Evolutionary conservation across 2,888 invertebrate species (phyloP), one percentile per base, ranked within the genome.

Genomic region (Periphyllus acericola): DNA sequence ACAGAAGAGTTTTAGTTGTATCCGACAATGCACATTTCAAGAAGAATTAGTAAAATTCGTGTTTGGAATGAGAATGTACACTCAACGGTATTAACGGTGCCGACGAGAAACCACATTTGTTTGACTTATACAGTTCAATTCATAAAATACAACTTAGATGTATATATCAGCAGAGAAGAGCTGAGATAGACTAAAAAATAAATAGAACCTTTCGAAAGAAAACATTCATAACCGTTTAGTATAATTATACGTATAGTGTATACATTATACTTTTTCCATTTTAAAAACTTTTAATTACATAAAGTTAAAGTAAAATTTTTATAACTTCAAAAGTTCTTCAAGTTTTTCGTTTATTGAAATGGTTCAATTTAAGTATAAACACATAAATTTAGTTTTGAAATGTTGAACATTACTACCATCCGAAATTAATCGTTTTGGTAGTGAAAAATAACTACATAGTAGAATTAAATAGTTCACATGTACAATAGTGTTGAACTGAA

Each of bases 241-340:
- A n/a, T n/a, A n/a, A n/a, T n/a, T n/a, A n/a, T n/a, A n/a, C n/a
- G 55, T 19, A 19, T 60, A 60, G n/a, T 68, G 29, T 78, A 52
- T 14, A 52, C 9, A 52, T 52, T 32, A 78, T 46, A 6, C 55
- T 79, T 79, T 60, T n/a, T 17, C n/a, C 14, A 19, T 80, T 79
- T 80, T n/a, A 1, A 66, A 36, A 66, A 80, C 36, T 80, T 80
- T 80, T 80, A 80, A 66, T 80, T 80, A 25, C 80, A n/a, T n/a
- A 66, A 80, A 66, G 80, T 80, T 60, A 11, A 40, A n/a, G n/a
- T 25, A n/a, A 8, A 25, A 46, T 79, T 80, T n/a, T 34, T 80
- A n/a, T 6, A 66, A 66, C 80, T 55, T 17, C 8, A 19, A 36
- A 36, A 80, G 60, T 34, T 36, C 25, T 8, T 60, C n/a, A 8